Percentiles rank a stretch among this genome's conserved stretches.
Conservation (phyloP, 2,888 invertebrate genomes). For the Lepetodrilus schrolli region DNA sequence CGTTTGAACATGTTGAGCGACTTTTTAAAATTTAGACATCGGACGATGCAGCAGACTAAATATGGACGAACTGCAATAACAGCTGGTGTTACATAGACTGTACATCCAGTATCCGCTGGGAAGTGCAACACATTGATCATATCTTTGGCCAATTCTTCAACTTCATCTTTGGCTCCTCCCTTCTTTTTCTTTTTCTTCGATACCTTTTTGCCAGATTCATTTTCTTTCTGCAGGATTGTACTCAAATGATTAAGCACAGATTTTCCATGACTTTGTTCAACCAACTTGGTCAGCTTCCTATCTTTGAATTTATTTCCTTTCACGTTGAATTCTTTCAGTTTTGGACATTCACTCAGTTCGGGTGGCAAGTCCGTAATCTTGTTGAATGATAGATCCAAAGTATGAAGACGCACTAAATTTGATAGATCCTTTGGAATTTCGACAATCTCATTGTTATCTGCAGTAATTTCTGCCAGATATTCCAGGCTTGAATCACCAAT, state of each 20-base stretch:
- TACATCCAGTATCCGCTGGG: slow-evolving; percentile 55
- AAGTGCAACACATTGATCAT: slow-evolving; percentile 71
- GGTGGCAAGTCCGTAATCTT: slow-evolving; percentile 81
- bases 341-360: slow-evolving; percentile 82
- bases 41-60: slow-evolving; percentile 84
- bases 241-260: slow-evolving; percentile 85
- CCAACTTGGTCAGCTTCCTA: slow-evolving; percentile 83
- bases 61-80: slow-evolving; percentile 82
- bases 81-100: slow-evolving; percentile 56
- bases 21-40: slow-evolving; percentile 79
- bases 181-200: slow-evolving; percentile 56
- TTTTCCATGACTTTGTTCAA: slow-evolving; percentile 82
- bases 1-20: slow-evolving; percentile 81
- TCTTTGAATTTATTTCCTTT: slow-evolving; percentile 85
- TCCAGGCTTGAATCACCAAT: slow-evolving; percentile 51
- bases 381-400: slow-evolving; percentile 84
- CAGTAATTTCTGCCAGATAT: slow-evolving; percentile 81
- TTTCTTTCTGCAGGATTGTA: slow-evolving; percentile 74
- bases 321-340: slow-evolving; percentile 85
- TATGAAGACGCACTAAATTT: slow-evolving; percentile 80
- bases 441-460: slow-evolving; percentile 82
- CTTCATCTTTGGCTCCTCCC: slow-evolving; percentile 53
- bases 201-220: slow-evolving; percentile 48
- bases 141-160: slow-evolving; percentile 75
- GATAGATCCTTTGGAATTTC: slow-evolving; percentile 80